These are phyloP conservation scores for Sceloporus tristichus DNA, from an alignment of 2,113 vertebrate genomes.

Conservation along the genomic window DNA sequence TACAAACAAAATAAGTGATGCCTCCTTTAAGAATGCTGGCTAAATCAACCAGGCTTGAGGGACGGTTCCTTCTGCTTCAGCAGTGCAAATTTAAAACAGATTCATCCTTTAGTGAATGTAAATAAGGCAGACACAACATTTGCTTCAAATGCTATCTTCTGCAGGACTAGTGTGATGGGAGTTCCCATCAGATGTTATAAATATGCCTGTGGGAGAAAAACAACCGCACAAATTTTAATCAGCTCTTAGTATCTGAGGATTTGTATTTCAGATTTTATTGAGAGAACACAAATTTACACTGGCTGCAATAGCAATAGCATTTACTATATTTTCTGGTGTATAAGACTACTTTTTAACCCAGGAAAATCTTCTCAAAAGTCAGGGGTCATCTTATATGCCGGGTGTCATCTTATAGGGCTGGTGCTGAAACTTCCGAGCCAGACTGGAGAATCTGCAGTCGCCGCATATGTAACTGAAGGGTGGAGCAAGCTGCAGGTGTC, in stretches of 20 bases:
- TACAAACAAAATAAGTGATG: neutral
- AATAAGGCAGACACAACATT: slow-evolving; percentile 54
- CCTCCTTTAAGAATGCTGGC: neutral
- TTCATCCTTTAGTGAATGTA: slow-evolving; percentile 30
- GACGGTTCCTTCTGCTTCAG: slow-evolving; percentile 43
- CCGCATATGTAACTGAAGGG: too few relatives aligned
- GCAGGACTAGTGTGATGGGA: neutral
- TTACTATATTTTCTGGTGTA: too few relatives aligned
- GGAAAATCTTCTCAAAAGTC: too few relatives aligned
- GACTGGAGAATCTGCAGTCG: too few relatives aligned
- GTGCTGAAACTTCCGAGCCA: too few relatives aligned
- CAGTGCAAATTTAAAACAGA: slow-evolving; percentile 51
- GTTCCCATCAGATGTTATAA: neutral
- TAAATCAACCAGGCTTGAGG: slow-evolving; percentile 30
- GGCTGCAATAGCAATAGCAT: neutral
- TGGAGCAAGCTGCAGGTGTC: too few relatives aligned
- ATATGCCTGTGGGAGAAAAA: slow-evolving; percentile 1
- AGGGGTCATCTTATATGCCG: too few relatives aligned
- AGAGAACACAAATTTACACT: neutral
- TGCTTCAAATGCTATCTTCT: slow-evolving; percentile 22
- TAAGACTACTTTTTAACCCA: too few relatives aligned
- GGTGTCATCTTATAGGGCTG: too few relatives aligned
- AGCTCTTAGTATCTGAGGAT: neutral
- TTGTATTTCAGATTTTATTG: neutral
- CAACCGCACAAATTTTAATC: neutral